Conservation (phyloP, 2,888 invertebrate genomes). For the Drosophila leonis region DNA sequence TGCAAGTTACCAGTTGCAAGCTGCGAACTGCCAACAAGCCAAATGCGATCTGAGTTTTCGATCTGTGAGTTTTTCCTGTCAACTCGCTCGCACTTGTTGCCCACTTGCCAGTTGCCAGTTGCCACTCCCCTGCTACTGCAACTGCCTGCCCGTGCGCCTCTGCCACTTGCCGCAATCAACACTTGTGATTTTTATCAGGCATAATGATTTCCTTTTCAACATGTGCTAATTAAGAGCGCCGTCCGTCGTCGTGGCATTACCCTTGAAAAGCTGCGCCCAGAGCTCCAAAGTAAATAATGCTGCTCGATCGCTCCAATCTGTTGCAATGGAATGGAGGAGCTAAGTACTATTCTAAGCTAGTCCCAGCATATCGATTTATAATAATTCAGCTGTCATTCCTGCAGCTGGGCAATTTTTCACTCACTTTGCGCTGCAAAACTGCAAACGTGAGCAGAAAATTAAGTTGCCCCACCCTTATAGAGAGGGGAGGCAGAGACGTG, state of each 20-base stretch:
- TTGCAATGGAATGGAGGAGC: not conserved
- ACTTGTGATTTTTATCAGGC: constrained; percentile 81
- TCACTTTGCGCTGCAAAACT: constrained; percentile 53
- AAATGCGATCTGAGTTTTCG: constrained; percentile 51
- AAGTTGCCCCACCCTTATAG: constrained; percentile 54
- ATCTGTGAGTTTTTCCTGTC: constrained; percentile 77
- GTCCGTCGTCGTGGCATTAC: constrained; percentile 11
- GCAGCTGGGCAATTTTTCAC: constrained; percentile 76
- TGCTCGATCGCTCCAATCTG: constrained; percentile 2
- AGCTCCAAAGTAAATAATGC: constrained; percentile 28
- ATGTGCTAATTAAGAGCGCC: constrained; percentile 73
- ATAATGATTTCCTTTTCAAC: constrained; percentile 82
- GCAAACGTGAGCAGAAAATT: constrained; percentile 83
- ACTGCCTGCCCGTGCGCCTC: not conserved
- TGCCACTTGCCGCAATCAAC: constrained; percentile 68
- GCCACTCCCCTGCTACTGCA: constrained; percentile 3
- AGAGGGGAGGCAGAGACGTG: not conserved
- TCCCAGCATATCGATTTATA: constrained; percentile 81
- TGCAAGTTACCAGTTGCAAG: constrained; percentile 33
- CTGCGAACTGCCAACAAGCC: constrained; percentile 45
- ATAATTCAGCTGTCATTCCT: constrained; percentile 84
- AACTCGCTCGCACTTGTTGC: constrained; percentile 73
- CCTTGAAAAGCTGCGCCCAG: constrained; percentile 42
- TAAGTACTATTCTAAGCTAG: constrained; percentile 7
- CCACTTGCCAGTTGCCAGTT: constrained; percentile 14